Percentiles rank a stretch among this genome's conserved stretches.
Evolutionary conservation across 2,888 invertebrate genomes (phyloP).

Genomic region (Alloplasta piceator): DNA sequence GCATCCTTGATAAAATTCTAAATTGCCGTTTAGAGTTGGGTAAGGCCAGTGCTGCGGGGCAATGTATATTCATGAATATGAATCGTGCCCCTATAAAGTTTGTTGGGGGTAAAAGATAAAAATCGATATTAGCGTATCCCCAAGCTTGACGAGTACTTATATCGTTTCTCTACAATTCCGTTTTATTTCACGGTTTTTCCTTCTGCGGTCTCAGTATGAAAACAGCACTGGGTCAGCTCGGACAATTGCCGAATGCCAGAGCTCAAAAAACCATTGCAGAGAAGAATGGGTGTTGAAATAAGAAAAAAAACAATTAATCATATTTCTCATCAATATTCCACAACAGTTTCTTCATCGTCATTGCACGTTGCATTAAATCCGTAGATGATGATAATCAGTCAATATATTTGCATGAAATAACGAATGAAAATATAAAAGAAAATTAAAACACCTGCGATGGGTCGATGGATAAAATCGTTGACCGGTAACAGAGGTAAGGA

Average conservation of each 20-base stretch:
- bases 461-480: conserved; percentile 67
- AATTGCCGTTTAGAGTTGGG: conserved; percentile 1
- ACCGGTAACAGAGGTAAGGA: conserved; percentile 65
- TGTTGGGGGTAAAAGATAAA: conserved; percentile 68
- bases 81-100: conserved; percentile 68
- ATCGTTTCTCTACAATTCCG: conserved; percentile 18
- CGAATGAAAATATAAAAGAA: conserved; percentile 31
- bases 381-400: conserved; percentile 18
- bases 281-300: not conserved
- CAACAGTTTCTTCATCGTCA: conserved; percentile 34
- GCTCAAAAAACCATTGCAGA: conserved; percentile 15
- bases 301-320: not conserved
- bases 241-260: conserved; percentile 6
- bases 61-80: conserved; percentile 72
- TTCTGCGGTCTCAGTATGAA: conserved; percentile 46
- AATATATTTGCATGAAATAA: conserved; percentile 38
- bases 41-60: conserved; percentile 24
- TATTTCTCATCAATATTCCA: conserved; percentile 3
- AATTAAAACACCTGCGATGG: conserved; percentile 55
- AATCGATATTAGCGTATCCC: conserved; percentile 73
- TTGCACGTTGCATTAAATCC: conserved; percentile 21
- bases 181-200: conserved; percentile 27
- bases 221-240: conserved; percentile 35
- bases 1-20: conserved; percentile 39
- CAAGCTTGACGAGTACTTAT: conserved; percentile 45